Percentiles rank a stretch among this genome's conserved stretches.
phyloP scores from a whole-genome alignment of 2,113 vertebrate species.

The Anas platyrhynchos region DNA sequence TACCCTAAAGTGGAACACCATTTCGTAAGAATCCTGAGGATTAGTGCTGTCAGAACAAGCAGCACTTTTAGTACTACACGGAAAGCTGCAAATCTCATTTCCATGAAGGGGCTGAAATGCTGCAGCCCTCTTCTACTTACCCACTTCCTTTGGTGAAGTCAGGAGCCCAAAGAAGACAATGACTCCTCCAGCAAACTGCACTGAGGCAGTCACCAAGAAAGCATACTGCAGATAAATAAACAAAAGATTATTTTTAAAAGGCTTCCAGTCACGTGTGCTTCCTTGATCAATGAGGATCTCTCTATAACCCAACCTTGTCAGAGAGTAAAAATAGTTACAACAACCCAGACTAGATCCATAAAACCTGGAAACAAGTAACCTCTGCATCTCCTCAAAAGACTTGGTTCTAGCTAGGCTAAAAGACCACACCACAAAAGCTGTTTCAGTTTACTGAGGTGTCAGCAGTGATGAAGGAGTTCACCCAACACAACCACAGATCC shows the following conservation, averaged over 20 bases:
- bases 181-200: constrained; percentile 95
- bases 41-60: not conserved
- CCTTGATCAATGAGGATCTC: not conserved
- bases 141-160: constrained; percentile 92
- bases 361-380: not conserved
- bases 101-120: not conserved
- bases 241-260: not conserved
- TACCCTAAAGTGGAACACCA: not conserved
- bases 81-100: not conserved
- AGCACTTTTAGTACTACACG: not conserved
- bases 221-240: constrained; percentile 83
- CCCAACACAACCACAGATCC: not conserved
- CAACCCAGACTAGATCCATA: not conserved
- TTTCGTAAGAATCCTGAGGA: not conserved
- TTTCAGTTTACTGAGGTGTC: not conserved
- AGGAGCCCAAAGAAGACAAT: constrained; percentile 95
- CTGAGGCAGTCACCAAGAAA: constrained; percentile 93
- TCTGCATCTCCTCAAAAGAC: not conserved
- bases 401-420: not conserved
- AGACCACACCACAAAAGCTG: not conserved
- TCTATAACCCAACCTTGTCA: not conserved
- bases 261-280: not conserved
- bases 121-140: constrained; percentile 76
- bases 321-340: not conserved
- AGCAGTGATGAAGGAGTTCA: not conserved